phyloP scores from a whole-genome alignment of 2,113 vertebrate species.

The Actinemys pallida region DNA sequence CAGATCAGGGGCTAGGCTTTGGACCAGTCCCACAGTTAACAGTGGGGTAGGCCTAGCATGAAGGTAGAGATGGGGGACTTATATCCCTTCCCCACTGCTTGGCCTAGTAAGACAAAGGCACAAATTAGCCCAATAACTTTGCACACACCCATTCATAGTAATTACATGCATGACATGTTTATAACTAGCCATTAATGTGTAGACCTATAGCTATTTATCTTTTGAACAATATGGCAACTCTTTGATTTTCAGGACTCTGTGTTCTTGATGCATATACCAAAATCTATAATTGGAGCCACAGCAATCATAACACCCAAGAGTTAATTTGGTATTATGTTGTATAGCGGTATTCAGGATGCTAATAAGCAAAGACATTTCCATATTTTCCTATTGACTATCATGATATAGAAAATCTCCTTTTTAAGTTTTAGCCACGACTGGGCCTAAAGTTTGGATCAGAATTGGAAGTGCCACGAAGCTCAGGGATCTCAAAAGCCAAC shows the following conservation, averaged over 20 bases:
- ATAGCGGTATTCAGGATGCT: neutral
- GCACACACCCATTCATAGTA: neutral
- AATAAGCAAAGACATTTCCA: neutral
- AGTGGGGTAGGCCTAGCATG: neutral
- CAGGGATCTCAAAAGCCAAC: neutral
- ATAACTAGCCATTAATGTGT: neutral
- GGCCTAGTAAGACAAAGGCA: neutral
- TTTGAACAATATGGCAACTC: neutral
- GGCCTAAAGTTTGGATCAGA: neutral
- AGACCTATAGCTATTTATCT: neutral
- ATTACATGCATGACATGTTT: neutral
- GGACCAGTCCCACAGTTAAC: neutral
- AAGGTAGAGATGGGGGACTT: neutral
- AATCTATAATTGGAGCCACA: neutral
- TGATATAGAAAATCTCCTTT: neutral
- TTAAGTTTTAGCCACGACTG: neutral
- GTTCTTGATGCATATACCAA: neutral
- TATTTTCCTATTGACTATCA: neutral
- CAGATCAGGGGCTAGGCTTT: neutral
- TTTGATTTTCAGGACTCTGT: neutral
- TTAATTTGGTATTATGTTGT: neutral
- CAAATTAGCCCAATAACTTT: neutral
- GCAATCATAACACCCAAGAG: neutral
- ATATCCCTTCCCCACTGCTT: neutral
- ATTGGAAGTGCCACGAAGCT: neutral